Conservation (phyloP, 2,113 vertebrate genomes). For the Sinocyclocheilus grahami region DNA sequence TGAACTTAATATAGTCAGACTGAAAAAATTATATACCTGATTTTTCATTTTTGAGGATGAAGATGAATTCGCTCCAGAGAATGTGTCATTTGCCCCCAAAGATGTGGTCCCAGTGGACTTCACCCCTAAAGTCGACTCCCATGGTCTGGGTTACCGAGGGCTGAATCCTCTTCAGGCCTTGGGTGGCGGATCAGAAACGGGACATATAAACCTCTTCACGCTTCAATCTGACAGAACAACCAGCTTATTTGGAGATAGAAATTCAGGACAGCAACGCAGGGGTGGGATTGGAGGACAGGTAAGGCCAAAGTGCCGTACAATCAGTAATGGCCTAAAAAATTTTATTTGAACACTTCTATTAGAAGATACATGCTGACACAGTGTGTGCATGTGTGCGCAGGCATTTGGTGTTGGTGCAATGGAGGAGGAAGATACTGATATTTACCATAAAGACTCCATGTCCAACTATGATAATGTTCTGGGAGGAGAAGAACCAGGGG, state of each 20-base stretch:
- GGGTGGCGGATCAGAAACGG: constrained; percentile 66
- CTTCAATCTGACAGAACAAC: constrained; percentile 71
- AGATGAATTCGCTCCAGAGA: constrained; percentile 85
- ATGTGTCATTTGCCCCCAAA: constrained; percentile 93
- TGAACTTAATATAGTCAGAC: neutral
- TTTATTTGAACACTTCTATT: neutral
- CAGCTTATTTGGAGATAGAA: constrained; percentile 76
- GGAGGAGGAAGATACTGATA: constrained; percentile 94
- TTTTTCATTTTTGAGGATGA: constrained; percentile 66
- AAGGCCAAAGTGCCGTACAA: neutral
- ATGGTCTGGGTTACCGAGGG: constrained; percentile 90
- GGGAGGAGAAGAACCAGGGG: constrained; percentile 90
- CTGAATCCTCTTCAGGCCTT: constrained; percentile 86
- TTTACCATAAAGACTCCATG: constrained; percentile 88
- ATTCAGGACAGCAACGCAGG: constrained; percentile 71
- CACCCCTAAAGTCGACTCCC: constrained; percentile 81
- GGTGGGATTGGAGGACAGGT: constrained; percentile 92
- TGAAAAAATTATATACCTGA: neutral
- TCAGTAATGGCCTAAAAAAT: neutral
- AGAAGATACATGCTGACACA: neutral
- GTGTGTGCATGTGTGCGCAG: constrained; percentile 63
- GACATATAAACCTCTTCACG: constrained; percentile 80
- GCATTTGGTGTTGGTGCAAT: constrained; percentile 94
- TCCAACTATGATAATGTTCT: constrained; percentile 87
- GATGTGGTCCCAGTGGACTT: constrained; percentile 89